phyloP scores from a whole-genome alignment of 2,113 vertebrate species.

The Triplophysa siluroides region DNA sequence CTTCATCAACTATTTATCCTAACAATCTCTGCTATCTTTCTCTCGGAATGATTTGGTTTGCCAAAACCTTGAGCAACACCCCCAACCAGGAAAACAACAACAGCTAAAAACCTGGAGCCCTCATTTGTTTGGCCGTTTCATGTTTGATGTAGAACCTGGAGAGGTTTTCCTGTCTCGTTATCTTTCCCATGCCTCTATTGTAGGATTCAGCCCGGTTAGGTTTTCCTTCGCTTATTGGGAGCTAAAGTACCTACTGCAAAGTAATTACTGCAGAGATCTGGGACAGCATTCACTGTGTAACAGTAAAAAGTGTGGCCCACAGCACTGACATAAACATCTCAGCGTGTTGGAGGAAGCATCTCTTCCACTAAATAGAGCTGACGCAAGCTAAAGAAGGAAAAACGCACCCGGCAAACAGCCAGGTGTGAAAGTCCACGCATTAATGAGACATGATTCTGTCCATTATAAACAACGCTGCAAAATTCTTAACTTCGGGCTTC shows the following conservation, averaged over 20 bases:
- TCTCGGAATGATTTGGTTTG: background rate
- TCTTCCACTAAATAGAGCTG: slow-evolving; percentile 35
- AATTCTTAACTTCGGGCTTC: background rate
- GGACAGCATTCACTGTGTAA: slow-evolving; percentile 16
- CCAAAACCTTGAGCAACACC: slow-evolving; percentile 6
- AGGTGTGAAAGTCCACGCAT: slow-evolving; percentile 5
- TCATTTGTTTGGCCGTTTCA: slow-evolving; percentile 35
- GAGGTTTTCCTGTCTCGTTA: slow-evolving; percentile 25
- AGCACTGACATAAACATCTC: slow-evolving; percentile 44
- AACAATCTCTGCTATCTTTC: slow-evolving; percentile 11
- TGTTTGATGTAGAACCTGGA: background rate
- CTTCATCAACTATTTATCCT: slow-evolving; percentile 49
- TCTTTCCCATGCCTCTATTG: slow-evolving; percentile 24
- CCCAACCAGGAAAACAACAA: background rate
- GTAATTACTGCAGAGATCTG: slow-evolving; percentile 42
- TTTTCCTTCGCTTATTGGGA: slow-evolving; percentile 21
- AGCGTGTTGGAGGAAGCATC: slow-evolving; percentile 35
- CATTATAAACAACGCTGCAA: slow-evolving; percentile 12
- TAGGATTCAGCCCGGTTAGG: slow-evolving; percentile 12
- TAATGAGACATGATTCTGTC: slow-evolving; percentile 16
- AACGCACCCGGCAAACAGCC: slow-evolving; percentile 26
- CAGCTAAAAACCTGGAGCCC: slow-evolving; percentile 6
- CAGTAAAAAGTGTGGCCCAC: slow-evolving; percentile 37
- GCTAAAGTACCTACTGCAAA: slow-evolving; percentile 32
- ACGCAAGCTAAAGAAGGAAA: slow-evolving; percentile 32